These are phyloP conservation scores for Labroides dimidiatus DNA, from an alignment of 2,797 vertebrate species.

Conservation along the genomic window DNA sequence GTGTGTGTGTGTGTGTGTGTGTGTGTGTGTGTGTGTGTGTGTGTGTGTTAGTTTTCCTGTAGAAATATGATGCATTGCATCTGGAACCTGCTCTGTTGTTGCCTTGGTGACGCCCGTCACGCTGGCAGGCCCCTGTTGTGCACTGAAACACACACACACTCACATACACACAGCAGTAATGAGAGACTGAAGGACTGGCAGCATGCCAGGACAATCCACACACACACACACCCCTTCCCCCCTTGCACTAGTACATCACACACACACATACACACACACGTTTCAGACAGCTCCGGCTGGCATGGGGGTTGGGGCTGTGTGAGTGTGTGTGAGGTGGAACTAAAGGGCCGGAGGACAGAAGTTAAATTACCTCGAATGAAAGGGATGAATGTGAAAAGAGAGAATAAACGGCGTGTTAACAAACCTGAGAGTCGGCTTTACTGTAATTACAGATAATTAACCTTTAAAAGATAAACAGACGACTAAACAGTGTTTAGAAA, in stretches of 20 bases:
- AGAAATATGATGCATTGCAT: slow-evolving; percentile 81
- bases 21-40: slow-evolving; percentile 4
- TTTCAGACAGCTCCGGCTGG: slow-evolving; percentile 14
- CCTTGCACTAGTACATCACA: slow-evolving; percentile 53
- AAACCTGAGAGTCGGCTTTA: slow-evolving; percentile 14
- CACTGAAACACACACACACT: slow-evolving; percentile 42
- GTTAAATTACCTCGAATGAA: slow-evolving; percentile 28
- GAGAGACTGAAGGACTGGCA: slow-evolving; percentile 80
- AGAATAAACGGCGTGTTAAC: slow-evolving; percentile 1
- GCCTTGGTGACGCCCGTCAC: slow-evolving; percentile 85
- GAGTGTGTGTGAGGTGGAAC: slow-evolving; percentile 20
- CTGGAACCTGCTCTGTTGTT: slow-evolving; percentile 82
- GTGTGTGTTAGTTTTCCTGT: slow-evolving; percentile 48
- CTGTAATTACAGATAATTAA: slow-evolving; percentile 7
- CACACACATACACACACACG: slow-evolving; percentile 14
- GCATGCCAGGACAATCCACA: slow-evolving; percentile 75
- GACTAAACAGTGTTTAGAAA: background rate
- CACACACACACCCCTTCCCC: slow-evolving; percentile 34
- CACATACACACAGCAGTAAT: slow-evolving; percentile 71
- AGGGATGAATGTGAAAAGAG: slow-evolving; percentile 6
- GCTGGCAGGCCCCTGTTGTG: slow-evolving; percentile 68
- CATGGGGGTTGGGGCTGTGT: slow-evolving; percentile 51
- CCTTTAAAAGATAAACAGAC: slow-evolving; percentile 11
- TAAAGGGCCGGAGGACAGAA: slow-evolving; percentile 24
- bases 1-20: slow-evolving; percentile 8